Conservation (phyloP, 2,113 vertebrate species). For the Penelope pileata region DNA sequence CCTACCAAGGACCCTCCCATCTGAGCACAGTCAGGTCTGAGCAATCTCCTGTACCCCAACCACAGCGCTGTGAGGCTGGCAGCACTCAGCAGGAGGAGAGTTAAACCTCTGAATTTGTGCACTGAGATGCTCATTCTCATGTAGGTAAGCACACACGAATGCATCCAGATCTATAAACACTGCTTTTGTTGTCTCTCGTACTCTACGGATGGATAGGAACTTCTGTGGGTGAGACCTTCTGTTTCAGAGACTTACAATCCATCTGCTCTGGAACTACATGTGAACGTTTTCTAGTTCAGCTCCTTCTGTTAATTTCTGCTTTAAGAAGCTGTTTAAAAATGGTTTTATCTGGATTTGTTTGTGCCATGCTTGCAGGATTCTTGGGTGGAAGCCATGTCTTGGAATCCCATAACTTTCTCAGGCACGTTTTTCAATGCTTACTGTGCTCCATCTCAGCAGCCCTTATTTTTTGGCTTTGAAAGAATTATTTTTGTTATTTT, state of each 20-base stretch:
- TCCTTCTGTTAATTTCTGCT: constrained; percentile 70
- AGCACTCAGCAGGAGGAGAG: neutral
- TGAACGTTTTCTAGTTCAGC: constrained; percentile 59
- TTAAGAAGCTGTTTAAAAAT: constrained; percentile 52
- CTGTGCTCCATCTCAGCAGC: neutral
- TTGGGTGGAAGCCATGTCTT: constrained; percentile 62
- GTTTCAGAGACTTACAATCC: constrained; percentile 67
- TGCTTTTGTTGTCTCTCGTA: constrained; percentile 36
- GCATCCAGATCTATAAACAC: neutral
- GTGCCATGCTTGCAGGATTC: constrained; percentile 50
- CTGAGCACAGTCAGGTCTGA: neutral
- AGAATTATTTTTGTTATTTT: neutral
- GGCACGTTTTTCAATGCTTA: constrained; percentile 29
- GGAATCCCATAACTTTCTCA: constrained; percentile 59
- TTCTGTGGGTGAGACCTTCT: constrained; percentile 70
- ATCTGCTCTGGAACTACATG: constrained; percentile 64
- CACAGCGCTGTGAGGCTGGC: neutral
- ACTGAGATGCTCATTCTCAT: neutral
- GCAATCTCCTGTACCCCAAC: neutral
- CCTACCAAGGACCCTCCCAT: neutral
- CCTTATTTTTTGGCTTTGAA: neutral
- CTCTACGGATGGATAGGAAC: constrained; percentile 46
- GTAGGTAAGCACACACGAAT: neutral
- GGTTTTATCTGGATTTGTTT: constrained; percentile 55
- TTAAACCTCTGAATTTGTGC: neutral